Base-by-base conservation (phyloP, 2,797 vertebrate species). In the Lates japonicus region DNA sequence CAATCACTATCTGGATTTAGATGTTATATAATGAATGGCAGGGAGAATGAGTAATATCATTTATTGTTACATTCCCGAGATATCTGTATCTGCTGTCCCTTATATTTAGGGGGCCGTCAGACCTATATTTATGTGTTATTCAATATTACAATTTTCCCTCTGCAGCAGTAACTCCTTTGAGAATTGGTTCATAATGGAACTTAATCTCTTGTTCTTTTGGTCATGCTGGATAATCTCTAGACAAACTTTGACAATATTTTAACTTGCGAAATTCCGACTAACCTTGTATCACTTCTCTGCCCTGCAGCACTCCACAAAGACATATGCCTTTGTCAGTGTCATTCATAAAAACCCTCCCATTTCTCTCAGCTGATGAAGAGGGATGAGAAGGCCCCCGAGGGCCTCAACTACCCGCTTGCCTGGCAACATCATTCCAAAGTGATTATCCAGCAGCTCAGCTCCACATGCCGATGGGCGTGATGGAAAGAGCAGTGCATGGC, bases 351-450 rank as follows among this genome's bases (percentile, higher is more conserved):
- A n/a, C n/a, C n/a, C n/a, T n/a, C n/a, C n/a, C n/a, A 99, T 99
- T 91, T 99, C 98, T 52, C 95, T 99, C 55, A 99, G 99, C n/a
- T 3, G 98, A 99, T 63, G 98, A 99, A 52, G 97, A 98, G 89
- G 89, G 97, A 98, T 70, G 98, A 99, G 79, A 96, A 97, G 67
- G 96, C 93, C 75, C 95, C 97, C 0, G 98, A 99, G 94, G 97
- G 97, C 83, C 96, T 99, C 90, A 99, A 97, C 95, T 99, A 99
- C 92, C 98, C 75, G 99, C 98, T 92, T 99, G 93, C 98, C 98
- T 70, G 98, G 98, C 94, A 99, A 98, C 86, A 98, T 99, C 92
- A 98, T 99, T 99, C 98, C 90, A 99, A 99, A 96, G 98, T 99
- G 90, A 97, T 99, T 87, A 99, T 99, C 92, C 98, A 99, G 93